Evolutionary conservation across 2,113 vertebrate genomes (phyloP).

Genomic region (Gracilinanus agilis): DNA sequence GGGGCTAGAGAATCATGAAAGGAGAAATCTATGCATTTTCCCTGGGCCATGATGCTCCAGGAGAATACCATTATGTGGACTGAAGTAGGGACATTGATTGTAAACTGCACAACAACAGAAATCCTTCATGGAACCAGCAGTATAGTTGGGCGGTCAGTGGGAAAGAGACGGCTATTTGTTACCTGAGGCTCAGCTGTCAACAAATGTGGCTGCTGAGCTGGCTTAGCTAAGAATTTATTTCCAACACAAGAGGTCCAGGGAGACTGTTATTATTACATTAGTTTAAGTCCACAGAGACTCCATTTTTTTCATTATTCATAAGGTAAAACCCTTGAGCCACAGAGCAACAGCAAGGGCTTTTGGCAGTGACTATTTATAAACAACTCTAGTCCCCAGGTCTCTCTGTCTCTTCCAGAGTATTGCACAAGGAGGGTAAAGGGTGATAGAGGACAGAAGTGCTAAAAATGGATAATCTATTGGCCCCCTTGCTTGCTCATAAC

Average conservation of each 20-base stretch:
- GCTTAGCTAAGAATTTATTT: slow-evolving; percentile 29
- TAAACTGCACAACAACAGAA: background rate
- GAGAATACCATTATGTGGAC: background rate
- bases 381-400: background rate
- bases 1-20: background rate
- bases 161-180: background rate
- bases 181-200: background rate
- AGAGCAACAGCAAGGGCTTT: slow-evolving; percentile 23
- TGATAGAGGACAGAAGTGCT: background rate
- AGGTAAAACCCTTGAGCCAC: slow-evolving; percentile 31
- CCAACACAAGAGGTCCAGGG: background rate
- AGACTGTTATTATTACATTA: slow-evolving; percentile 41
- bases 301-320: slow-evolving; percentile 42
- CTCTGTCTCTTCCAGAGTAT: background rate
- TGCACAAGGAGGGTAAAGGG: background rate
- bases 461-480: slow-evolving; percentile 34
- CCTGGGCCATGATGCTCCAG: background rate
- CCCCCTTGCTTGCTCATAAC: too few species aligned
- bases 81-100: background rate
- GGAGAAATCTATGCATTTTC: background rate
- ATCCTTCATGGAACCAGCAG: rapidly evolving
- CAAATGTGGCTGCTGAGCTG: slow-evolving; percentile 34
- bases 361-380: slow-evolving; percentile 54
- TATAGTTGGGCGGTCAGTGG: background rate
- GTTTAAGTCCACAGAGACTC: slow-evolving; percentile 2